Evolutionary conservation across 2,888 invertebrate genomes (phyloP), one percentile per base, ranked within the genome.

Genomic region (Siphlonurus alternatus): DNA sequence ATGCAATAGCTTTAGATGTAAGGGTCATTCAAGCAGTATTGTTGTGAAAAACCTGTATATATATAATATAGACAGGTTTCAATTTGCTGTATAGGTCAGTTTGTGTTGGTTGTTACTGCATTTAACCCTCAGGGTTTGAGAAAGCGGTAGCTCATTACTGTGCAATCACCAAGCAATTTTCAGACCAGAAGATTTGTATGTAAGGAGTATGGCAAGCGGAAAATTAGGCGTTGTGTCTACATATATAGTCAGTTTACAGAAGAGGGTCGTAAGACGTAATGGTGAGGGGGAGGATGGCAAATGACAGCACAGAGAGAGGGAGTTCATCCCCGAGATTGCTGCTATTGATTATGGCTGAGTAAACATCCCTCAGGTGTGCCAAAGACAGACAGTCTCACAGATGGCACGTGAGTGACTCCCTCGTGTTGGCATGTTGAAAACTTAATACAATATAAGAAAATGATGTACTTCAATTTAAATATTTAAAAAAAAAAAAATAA

Each of bases 211-310:
- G 38, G 56, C 56, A 22, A 56, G 56, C 56, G 56, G 56, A 56
- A 56, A 56, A 56, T 56, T 56, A 56, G 56, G 56, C 56, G 56
- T 56, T 56, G n/a, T 56, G 56, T 56, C 56, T 56, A 56, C 38
- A 38, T 38, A 38, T 38, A 38, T 38, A 38, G 5, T 10, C 15
- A 38, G 38, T 38, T 38, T 38, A 15, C 38, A 10, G 7, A 38
- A 38, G 38, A 38, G 5, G 38, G 38, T 5, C 15, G 15, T 38
- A 38, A 10, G 15, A 10, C 15, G 38, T 38, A 38, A 15, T 38
- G 38, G 5, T 10, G 38, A 38, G 38, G 38, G 38, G 15, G 38
- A 10, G 38, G 38, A 38, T 38, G 38, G 38, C 38, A 38, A 38
- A 38, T 38, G 38, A 38, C 38, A 38, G 38, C 7, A 38, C 7